phyloP scores from a whole-genome alignment of 1,140 invertebrate genomes.

The Anthonomus grandis region DNA sequence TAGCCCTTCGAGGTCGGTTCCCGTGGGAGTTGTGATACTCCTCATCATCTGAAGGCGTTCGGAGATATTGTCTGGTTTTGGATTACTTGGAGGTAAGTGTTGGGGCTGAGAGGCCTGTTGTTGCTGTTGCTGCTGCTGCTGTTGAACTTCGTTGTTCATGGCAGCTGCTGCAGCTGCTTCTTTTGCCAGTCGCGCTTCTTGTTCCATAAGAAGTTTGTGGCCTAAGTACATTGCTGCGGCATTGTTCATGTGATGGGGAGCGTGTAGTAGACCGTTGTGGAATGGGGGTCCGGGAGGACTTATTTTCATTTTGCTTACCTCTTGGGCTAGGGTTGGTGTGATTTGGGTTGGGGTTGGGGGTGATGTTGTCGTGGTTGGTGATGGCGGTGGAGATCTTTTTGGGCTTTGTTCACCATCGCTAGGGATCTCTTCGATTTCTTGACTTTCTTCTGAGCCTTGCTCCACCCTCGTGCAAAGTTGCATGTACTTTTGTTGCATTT shows the following conservation, averaged over 20 bases:
- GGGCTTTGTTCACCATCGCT: constrained; percentile 64
- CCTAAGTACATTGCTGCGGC: constrained; percentile 74
- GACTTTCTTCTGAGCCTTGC: constrained; percentile 64
- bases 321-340: constrained; percentile 62
- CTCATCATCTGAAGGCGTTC: constrained; percentile 64
- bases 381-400: constrained; percentile 56
- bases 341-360: constrained; percentile 55
- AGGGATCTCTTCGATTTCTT: constrained; percentile 68
- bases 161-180: constrained; percentile 56
- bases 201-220: constrained; percentile 72
- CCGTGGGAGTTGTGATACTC: constrained; percentile 58
- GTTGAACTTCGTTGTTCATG: constrained; percentile 48
- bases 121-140: constrained; percentile 50
- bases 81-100: constrained; percentile 49
- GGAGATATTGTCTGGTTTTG: constrained; percentile 51
- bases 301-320: constrained; percentile 69
- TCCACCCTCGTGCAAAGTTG: constrained; percentile 82
- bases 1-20: constrained; percentile 78
- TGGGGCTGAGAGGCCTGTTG: constrained; percentile 51
- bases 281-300: constrained; percentile 52
- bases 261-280: constrained; percentile 53
- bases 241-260: constrained; percentile 58
- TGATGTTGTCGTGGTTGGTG: constrained; percentile 55
- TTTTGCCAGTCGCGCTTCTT: constrained; percentile 68
- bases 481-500: constrained; percentile 88